Percentiles rank a stretch among this genome's conserved stretches.
Conservation (phyloP, 1,140 invertebrate genomes). For the Cotesia chilonis region DNA sequence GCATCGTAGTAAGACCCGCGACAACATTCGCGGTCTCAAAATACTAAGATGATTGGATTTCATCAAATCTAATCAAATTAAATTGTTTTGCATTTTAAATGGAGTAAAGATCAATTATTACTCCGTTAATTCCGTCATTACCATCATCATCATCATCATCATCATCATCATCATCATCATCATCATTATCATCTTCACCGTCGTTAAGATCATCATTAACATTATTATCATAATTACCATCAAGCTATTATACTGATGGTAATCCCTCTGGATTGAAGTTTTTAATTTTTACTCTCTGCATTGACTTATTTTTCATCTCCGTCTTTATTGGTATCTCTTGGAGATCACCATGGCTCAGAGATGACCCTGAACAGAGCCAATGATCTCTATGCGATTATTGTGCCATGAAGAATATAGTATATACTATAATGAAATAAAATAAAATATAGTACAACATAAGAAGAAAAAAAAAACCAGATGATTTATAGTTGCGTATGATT, state of each 20-base stretch:
- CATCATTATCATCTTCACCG: background rate
- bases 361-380: slow-evolving; percentile 28
- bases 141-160: background rate
- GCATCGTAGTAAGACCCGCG: slow-evolving; percentile 3
- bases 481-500: slow-evolving; percentile 13
- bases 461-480: background rate
- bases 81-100: background rate
- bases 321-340: background rate
- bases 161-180: background rate
- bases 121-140: background rate
- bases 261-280: background rate
- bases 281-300: background rate
- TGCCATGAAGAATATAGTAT: background rate
- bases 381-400: slow-evolving; percentile 24
- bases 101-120: background rate
- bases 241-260: background rate
- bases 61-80: slow-evolving; percentile 19
- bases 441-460: background rate
- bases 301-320: background rate
- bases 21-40: slow-evolving; percentile 26
- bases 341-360: slow-evolving; percentile 4
- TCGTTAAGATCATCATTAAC: background rate
- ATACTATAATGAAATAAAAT: background rate
- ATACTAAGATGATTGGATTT: slow-evolving; percentile 23
- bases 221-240: background rate